Base-by-base conservation (phyloP, 35 echinoderm and acorn worm species). In the Apostichopus parvimensis region DNA sequence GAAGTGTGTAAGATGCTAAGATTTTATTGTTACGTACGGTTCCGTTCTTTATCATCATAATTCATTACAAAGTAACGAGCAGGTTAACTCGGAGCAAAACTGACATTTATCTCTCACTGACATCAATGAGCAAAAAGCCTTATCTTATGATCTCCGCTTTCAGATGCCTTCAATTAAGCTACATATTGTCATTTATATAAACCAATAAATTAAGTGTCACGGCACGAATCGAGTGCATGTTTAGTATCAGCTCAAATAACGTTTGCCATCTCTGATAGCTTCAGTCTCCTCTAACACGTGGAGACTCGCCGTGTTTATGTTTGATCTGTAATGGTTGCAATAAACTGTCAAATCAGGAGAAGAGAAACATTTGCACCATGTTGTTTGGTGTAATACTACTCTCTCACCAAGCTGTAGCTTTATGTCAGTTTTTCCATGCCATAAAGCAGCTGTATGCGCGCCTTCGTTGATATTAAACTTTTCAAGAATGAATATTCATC, bases 161-260 rank as follows among this genome's bases (percentile, higher is more conserved):
- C 71, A 75, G 71, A 75, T 75, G 71, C 71, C 71, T 75, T 75
- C 71, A 18, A 75, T 75, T 75, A 75, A 75, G 71, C 71, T 75
- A 75, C 71, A 75, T 18, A 75, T 75, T 75, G 71, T 75, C 71
- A 75, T 75, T 75, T 75, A 75, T 75, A 75, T 75, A 75, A 75
- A 75, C 71, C 71, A 75, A 75, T 75, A 75, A 75, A 75, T 75
- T 75, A 75, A 22, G 17, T 75, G 71, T n/a, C 71, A n/a, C 71
- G 71, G 71, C 71, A 75, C 71, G 71, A 75, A 75, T 75, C 14
- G 71, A 22, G n/a, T 75, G 71, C 71, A 75, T 75, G 71, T 75
- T 75, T 75, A 75, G 71, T 75, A n/a, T 75, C 71, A 75, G 6
- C 71, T n/a, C 17, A 75, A 75, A 75, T 75, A 75, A 75, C 7